A percentile compares a stretch with the other conserved stretches of the same genome.
Evolutionary conservation across 2,113 vertebrate genomes (phyloP).

Genomic region (Thinocorus orbignyianus): DNA sequence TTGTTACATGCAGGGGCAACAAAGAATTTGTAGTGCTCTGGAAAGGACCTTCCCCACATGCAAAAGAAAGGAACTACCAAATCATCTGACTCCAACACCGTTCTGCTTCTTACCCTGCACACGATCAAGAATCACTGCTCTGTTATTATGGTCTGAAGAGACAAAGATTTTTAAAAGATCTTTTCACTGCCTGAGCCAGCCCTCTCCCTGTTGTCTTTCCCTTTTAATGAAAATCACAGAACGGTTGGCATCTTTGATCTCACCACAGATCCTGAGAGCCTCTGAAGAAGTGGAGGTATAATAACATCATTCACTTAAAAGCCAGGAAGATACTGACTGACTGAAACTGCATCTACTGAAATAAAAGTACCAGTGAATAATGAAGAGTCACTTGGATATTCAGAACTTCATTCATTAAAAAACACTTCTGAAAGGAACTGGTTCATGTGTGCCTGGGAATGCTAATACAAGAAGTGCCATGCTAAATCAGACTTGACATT

Average conservation of each 20-base stretch:
- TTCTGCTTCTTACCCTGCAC: neutral
- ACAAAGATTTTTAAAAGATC: conserved; percentile 1
- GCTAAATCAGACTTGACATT: neutral
- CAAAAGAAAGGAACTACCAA: neutral
- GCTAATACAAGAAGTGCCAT: neutral
- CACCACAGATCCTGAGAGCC: neutral
- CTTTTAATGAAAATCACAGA: conserved; percentile 31
- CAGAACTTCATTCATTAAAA: conserved; percentile 38
- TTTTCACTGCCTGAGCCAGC: neutral
- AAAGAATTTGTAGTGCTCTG: neutral
- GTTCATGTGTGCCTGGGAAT: neutral
- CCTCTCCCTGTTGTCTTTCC: neutral
- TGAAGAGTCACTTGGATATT: neutral
- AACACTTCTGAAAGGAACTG: conserved; percentile 7
- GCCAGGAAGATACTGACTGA: neutral
- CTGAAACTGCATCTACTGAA: neutral
- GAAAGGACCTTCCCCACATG: neutral
- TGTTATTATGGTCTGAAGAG: neutral
- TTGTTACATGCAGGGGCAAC: neutral
- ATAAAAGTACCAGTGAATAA: conserved; percentile 11
- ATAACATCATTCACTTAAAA: conserved; percentile 16
- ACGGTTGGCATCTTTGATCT: conserved; percentile 10
- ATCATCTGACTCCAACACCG: neutral
- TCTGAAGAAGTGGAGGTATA: neutral
- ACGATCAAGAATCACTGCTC: neutral